These are phyloP conservation scores for Nannobrachium achirus DNA, from an alignment of 2,113 vertebrate genomes.

Conservation along the genomic window DNA sequence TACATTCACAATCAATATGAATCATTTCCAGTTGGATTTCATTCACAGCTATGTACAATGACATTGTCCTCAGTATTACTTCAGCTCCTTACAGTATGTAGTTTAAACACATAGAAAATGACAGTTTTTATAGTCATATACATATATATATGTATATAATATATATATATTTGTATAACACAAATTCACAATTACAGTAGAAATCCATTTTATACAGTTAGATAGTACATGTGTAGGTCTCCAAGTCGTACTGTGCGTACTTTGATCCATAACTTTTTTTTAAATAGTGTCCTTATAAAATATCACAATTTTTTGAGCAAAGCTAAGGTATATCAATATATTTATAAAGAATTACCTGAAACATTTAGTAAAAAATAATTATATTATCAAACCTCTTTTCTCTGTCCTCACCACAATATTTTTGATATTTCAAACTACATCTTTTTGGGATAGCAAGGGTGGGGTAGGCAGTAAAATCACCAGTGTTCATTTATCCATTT, in stretches of 20 bases:
- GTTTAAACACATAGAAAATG: conserved; percentile 98
- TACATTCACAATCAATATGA: conserved; percentile 98
- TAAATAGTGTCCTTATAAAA: conserved; percentile 80
- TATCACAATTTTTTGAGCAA: conserved; percentile 82
- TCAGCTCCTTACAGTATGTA: conserved; percentile 69
- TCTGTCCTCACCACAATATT: conserved; percentile 75
- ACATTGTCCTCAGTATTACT: conserved; percentile 73
- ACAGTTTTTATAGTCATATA: conserved; percentile 86
- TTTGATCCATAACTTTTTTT: conserved; percentile 74
- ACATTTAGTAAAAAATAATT: conserved; percentile 85
- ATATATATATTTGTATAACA: conserved; percentile 91
- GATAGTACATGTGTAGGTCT: conserved; percentile 87
- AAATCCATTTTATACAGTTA: conserved; percentile 96
- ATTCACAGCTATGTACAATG: conserved; percentile 96
- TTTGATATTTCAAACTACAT: conserved; percentile 71
- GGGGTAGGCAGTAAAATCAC: conserved; percentile 17
- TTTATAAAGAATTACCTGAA: conserved; percentile 85
- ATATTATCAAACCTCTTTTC: conserved; percentile 80
- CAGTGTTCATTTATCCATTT: no score
- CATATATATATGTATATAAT: conserved; percentile 86
- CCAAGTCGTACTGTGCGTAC: conserved; percentile 77
- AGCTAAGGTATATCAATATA: conserved; percentile 86
- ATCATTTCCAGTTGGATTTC: conserved; percentile 88
- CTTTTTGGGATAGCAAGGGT: conserved; percentile 6
- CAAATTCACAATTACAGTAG: conserved; percentile 98